A percentile compares a stretch with the other conserved stretches of the same genome.
phyloP scores from a whole-genome alignment of 2,797 vertebrate species.

The Protosalanx chinensis region DNA sequence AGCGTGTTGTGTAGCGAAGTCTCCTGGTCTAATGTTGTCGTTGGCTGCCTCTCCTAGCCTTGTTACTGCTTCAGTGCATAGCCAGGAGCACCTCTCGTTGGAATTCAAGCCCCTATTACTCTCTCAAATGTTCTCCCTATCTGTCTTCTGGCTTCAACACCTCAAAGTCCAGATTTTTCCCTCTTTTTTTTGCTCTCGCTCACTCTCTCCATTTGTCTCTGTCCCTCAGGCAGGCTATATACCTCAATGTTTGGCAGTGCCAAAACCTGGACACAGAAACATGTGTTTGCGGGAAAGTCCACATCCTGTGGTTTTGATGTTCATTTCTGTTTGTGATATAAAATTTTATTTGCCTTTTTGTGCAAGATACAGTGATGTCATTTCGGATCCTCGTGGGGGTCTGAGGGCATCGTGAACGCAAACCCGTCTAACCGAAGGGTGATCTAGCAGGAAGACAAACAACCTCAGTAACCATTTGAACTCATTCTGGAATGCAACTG shows the following conservation, averaged over 20 bases:
- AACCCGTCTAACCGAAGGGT: no score
- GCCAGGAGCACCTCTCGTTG: slow-evolving; percentile 37
- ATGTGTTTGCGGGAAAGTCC: not conserved
- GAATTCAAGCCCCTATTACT: not conserved
- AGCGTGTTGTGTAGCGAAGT: slow-evolving; percentile 7
- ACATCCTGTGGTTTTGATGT: not conserved
- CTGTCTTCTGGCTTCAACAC: slow-evolving; percentile 15
- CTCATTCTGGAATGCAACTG: not conserved
- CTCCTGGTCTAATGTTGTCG: slow-evolving; percentile 29
- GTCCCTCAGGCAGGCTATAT: no score
- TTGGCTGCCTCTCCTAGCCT: slow-evolving; percentile 25
- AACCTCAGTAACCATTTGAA: no score
- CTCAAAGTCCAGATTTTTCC: not conserved
- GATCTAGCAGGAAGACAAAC: no score
- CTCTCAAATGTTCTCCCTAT: not conserved
- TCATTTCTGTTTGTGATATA: not conserved
- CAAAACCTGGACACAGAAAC: no score
- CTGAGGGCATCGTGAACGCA: no score
- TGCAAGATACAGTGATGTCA: no score
- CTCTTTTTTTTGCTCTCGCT: not conserved
- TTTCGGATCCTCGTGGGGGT: no score
- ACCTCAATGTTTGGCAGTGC: no score
- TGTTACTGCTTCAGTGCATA: slow-evolving; percentile 25
- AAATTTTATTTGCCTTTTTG: no score
- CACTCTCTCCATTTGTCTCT: no score